Conservation (phyloP, 1,140 invertebrate species). For the Drosophila lowei region DNA sequence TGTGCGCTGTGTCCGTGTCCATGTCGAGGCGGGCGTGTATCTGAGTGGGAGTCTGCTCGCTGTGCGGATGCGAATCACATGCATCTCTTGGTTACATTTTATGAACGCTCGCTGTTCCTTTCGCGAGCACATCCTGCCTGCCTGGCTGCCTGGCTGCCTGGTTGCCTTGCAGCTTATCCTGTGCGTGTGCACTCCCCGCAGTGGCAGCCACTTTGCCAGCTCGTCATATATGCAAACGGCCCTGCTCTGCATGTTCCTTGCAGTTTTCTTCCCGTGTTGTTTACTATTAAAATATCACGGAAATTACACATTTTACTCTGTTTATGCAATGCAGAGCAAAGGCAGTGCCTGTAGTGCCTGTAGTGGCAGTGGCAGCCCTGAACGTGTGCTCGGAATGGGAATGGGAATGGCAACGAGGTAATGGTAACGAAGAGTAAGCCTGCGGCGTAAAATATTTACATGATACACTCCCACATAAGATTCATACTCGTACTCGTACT, state of each 20-base stretch:
- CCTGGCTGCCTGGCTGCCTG: slow-evolving; percentile 28
- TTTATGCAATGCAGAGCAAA: slow-evolving; percentile 66
- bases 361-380: slow-evolving; percentile 16
- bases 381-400: too few species aligned
- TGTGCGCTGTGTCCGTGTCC: slow-evolving; percentile 46
- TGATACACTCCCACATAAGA: slow-evolving; percentile 25
- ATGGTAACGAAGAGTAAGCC: slow-evolving; percentile 15
- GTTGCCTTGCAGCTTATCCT: slow-evolving; percentile 56
- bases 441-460: slow-evolving; percentile 48
- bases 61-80: slow-evolving; percentile 77
- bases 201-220: slow-evolving; percentile 67
- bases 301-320: slow-evolving; percentile 82
- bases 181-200: slow-evolving; percentile 54
- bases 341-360: slow-evolving; percentile 39
- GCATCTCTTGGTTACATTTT: slow-evolving; percentile 81
- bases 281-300: slow-evolving; percentile 82
- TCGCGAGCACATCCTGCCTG: slow-evolving; percentile 61
- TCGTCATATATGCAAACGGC: slow-evolving; percentile 64
- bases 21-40: slow-evolving; percentile 15
- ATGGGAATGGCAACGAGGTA: slow-evolving; percentile 16
- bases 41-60: slow-evolving; percentile 9
- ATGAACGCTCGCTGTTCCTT: slow-evolving; percentile 68
- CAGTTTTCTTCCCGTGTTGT: slow-evolving; percentile 63
- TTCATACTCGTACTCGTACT: slow-evolving; percentile 5
- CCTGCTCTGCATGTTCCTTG: slow-evolving; percentile 53